These are phyloP conservation scores for Holacanthella duospinosa DNA, from an alignment of 2,888 invertebrate genomes.

Conservation along the genomic window DNA sequence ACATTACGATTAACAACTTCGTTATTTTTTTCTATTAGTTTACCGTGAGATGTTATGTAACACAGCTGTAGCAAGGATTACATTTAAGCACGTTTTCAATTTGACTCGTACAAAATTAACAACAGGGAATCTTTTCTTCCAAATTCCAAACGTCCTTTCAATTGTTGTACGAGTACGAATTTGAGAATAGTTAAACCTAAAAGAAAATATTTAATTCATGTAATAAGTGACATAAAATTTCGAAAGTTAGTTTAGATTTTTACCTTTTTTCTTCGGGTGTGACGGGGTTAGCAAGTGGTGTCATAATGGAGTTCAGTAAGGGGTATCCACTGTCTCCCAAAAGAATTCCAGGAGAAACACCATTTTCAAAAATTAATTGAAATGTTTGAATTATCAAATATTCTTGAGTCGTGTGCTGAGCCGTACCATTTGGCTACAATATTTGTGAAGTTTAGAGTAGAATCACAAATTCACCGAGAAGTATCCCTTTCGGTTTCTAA, in stretches of 20 bases:
- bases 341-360: not conserved
- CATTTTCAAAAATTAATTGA: not conserved
- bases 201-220: no score
- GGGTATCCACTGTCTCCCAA: slow-evolving; percentile 6
- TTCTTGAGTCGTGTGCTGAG: slow-evolving; percentile 1
- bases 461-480: slow-evolving; percentile 2
- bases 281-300: not conserved
- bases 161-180: not conserved
- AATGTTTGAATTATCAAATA: slow-evolving; percentile 1
- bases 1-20: no score
- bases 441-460: slow-evolving; percentile 6
- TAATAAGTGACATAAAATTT: no score
- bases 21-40: no score
- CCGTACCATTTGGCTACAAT: slow-evolving; percentile 9
- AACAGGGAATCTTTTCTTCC: not conserved
- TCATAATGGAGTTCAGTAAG: not conserved
- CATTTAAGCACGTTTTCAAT: not conserved
- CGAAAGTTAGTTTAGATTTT: not conserved
- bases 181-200: not conserved
- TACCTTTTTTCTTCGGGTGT: slow-evolving; percentile 1
- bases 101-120: not conserved
- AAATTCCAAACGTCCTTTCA: slow-evolving; percentile 3
- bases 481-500: slow-evolving; percentile 3
- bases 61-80: slow-evolving; percentile 2
- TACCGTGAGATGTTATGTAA: slow-evolving; percentile 7